These are phyloP conservation scores for Corythornis leucogaster DNA, from an alignment of 2,797 vertebrate species.

Conservation along the genomic window DNA sequence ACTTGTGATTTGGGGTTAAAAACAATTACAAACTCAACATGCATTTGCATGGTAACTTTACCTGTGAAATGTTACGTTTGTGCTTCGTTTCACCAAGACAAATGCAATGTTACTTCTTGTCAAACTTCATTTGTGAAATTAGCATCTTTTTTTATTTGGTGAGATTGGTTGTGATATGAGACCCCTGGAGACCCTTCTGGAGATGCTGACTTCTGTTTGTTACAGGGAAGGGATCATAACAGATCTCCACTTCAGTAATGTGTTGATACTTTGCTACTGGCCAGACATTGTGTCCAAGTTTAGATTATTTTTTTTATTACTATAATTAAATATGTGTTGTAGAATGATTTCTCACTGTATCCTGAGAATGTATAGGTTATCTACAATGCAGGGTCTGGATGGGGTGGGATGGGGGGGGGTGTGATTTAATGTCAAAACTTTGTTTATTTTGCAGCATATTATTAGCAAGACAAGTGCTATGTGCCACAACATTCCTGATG, in stretches of 20 bases:
- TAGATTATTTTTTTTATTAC: conserved; percentile 78
- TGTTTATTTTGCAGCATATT: conserved; percentile 69
- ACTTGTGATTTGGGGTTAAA: conserved; percentile 63
- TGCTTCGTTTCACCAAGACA: conserved; percentile 74
- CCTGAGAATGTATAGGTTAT: conserved; percentile 71
- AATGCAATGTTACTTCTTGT: conserved; percentile 64
- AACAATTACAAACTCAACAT: conserved; percentile 69
- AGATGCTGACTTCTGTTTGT: conserved; percentile 62
- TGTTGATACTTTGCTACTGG: conserved; percentile 76
- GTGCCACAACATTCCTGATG: conserved; percentile 65
- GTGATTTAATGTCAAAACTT: conserved; percentile 59
- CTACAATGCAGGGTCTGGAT: conserved; percentile 18
- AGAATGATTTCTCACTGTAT: conserved; percentile 71
- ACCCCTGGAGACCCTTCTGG: conserved; percentile 41
- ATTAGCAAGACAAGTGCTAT: conserved; percentile 61
- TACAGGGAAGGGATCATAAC: conserved; percentile 61
- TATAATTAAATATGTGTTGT: conserved; percentile 73
- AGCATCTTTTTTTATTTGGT: conserved; percentile 61
- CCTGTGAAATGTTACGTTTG: conserved; percentile 64
- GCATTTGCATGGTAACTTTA: conserved; percentile 79
- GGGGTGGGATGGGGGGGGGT: background rate
- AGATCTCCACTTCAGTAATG: conserved; percentile 69
- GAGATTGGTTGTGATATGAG: background rate
- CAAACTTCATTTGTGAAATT: conserved; percentile 68
- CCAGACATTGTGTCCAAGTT: conserved; percentile 72